Conservation (phyloP, 2,888 invertebrate species). For the Apantesis nais region DNA sequence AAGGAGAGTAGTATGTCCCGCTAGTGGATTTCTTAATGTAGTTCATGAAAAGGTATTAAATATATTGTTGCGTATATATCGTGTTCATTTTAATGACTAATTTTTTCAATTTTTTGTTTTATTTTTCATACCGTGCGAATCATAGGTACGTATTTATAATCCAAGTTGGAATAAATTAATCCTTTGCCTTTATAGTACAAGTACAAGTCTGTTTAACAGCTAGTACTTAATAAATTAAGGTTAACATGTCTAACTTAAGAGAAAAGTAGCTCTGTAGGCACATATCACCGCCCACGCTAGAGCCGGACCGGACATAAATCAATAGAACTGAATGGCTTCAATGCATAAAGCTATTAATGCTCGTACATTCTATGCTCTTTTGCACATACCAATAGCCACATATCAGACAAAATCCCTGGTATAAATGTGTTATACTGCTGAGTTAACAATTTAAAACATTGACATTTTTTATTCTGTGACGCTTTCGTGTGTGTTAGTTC, state of each 20-base stretch:
- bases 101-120: not conserved
- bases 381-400: conserved; percentile 42
- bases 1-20: no score
- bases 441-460: not conserved
- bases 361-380: conserved; percentile 35
- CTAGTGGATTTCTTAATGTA: no score
- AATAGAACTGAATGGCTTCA: conserved; percentile 68
- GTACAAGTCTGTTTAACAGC: conserved; percentile 21
- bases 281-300: conserved; percentile 71
- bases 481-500: conserved; percentile 27
- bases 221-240: conserved; percentile 59
- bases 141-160: no score
- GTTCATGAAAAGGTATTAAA: no score
- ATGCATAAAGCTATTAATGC: conserved; percentile 65
- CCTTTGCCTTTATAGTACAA: conserved; percentile 18
- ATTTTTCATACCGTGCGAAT: not conserved
- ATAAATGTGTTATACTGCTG: conserved; percentile 15
- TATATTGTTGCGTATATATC: no score
- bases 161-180: conserved; percentile 15
- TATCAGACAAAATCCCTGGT: conserved; percentile 2
- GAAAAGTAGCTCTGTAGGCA: conserved; percentile 55
- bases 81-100: no score
- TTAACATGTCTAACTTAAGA: conserved; percentile 46
- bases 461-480: conserved; percentile 29
- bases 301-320: conserved; percentile 64